These are phyloP conservation scores for Natator depressus DNA, from an alignment of 2,113 vertebrate species.

Conservation along the genomic window DNA sequence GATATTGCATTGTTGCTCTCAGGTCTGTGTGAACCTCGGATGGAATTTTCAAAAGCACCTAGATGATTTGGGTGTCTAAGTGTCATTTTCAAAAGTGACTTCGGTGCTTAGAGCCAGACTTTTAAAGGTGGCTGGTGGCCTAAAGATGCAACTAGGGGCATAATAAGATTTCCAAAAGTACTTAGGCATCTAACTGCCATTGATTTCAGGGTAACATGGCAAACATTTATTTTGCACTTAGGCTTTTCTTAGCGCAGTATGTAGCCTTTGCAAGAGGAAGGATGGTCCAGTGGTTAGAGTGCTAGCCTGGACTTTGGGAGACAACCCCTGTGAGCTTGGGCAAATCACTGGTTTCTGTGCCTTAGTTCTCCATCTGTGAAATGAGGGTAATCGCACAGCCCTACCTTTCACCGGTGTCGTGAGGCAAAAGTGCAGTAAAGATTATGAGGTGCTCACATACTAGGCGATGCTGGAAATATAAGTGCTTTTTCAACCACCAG, in stretches of 20 bases:
- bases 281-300: not conserved
- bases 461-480: not conserved
- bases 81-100: no score
- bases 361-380: not conserved
- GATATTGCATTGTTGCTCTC: not conserved
- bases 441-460: not conserved
- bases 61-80: not conserved
- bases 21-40: not conserved
- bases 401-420: not conserved
- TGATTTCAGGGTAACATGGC: not conserved
- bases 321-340: not conserved
- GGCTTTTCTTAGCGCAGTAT: not conserved
- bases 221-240: not conserved
- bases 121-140: not conserved
- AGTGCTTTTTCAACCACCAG: not conserved
- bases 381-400: not conserved
- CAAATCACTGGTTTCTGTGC: not conserved
- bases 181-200: not conserved
- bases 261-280: not conserved
- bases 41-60: conserved; percentile 6
- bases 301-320: not conserved
- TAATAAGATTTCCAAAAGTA: not conserved
- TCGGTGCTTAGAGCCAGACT: no score
- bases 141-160: not conserved
- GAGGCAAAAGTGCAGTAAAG: not conserved